phyloP scores from a whole-genome alignment of 1,140 invertebrate species.

The Drosophila busckii region DNA sequence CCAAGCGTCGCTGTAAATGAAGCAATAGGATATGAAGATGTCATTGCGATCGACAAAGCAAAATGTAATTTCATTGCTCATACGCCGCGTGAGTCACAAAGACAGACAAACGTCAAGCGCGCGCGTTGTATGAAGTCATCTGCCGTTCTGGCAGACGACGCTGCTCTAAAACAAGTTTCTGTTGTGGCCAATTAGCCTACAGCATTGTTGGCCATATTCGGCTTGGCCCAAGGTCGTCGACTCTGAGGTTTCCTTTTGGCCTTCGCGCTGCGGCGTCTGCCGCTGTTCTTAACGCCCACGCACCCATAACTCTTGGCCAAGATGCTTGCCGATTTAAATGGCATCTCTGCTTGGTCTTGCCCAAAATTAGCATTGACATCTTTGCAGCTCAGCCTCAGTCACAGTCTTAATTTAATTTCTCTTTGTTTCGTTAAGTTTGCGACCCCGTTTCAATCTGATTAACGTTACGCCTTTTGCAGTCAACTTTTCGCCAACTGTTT shows the following conservation, averaged over 20 bases:
- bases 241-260: constrained; percentile 8
- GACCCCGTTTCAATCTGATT: not conserved
- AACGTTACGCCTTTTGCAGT: constrained; percentile 12
- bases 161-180: constrained; percentile 13
- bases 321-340: not conserved
- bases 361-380: constrained; percentile 25
- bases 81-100: constrained; percentile 23
- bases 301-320: not conserved
- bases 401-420: no score
- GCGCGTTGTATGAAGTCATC: constrained; percentile 17
- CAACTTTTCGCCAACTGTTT: not conserved
- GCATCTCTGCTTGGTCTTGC: not conserved
- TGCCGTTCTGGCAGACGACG: constrained; percentile 10
- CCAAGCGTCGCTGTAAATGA: constrained; percentile 22
- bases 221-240: constrained; percentile 19
- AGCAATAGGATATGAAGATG: constrained; percentile 8
- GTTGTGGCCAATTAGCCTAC: not conserved
- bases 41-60: constrained; percentile 9
- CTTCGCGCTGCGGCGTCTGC: not conserved
- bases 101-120: not conserved
- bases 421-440: no score
- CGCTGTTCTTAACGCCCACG: no score
- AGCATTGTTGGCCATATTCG: constrained; percentile 4
- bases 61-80: constrained; percentile 15
- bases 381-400: no score